Base-by-base conservation (phyloP, 2,113 vertebrate species). In the Riparia riparia region DNA sequence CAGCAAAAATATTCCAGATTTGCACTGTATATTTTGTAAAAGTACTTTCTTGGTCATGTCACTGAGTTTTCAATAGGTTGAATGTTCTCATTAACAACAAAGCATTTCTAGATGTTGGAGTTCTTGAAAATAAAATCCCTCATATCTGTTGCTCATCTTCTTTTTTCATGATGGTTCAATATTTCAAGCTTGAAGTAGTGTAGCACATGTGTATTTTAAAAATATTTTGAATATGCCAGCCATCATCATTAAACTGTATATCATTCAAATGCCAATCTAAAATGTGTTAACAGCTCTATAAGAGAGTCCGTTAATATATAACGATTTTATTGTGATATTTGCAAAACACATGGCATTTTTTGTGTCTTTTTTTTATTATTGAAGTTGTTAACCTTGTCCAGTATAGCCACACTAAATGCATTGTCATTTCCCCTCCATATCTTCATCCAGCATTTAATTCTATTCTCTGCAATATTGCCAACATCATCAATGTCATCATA, bases 401-500 rank as follows among this genome's bases (percentile, higher is more conserved):
- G 5, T 65, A 17, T 29, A 58, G 53, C 37, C 79, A 22, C 28
- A 45, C 12, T 71, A 91, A 72, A 69, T 64, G 13, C 42, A 69
- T 89, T 84, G 58, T 12, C 42, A 39, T 91, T 96, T 91, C 53
- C n/a, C 26, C 10, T 90, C 26, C 31, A 10, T 45, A 60, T 45
- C 61, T 86, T 76, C 61, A 64, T 56, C 20, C 20, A 80, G 7
- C 65, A 42, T 37, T 87, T 94, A 89, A 72, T 80, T 80, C n/a
- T 95, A 14, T 42, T 93, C 29, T 87, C 79, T 85, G 54, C 66
- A 93, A 87, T 85, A 91, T 64, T 79, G 42, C 34, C 20, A 91
- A 24, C 77, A 57, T 64, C 69, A 93, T 39, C 50, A 80, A 50
- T 76, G 42, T 72, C 45, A 89, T 82, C 45, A 69, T 56, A 69